Base-by-base conservation (phyloP, 2,797 vertebrate species). In the Chelidonichthys spinosus region DNA sequence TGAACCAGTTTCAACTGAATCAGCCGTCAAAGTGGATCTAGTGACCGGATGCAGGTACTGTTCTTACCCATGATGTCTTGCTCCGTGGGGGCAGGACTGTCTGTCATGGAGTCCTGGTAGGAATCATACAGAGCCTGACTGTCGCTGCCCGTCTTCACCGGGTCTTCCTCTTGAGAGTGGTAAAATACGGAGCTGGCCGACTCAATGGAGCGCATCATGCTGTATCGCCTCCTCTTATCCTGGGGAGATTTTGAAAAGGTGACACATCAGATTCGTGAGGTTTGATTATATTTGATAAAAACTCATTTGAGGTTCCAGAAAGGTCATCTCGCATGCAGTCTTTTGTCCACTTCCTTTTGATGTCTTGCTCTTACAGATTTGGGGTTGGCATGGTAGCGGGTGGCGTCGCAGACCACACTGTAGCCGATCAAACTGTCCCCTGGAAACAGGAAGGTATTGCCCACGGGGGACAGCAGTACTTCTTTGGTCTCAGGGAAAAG, bases 161-260 rank as follows among this genome's bases (percentile, higher is more conserved):
- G 35, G 9, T 95, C 97, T 67, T 98, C 97, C 1, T 99, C 97
- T 83, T 96, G 97, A 5, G 97, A 98, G 78, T 97, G 97, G 87
- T 96, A 98, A 92, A 99, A 99, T 32, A 99, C 97, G 0, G 97
- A 99, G 88, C 97, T 96, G 85, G 95, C 83, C 0, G 97, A 99
- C 79, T 96, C 97, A 33, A 96, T 94, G 60, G 97, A 97, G 4
- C 65, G 95, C 93, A 97, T 96, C 95, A 92, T 96, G 90, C 96
- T 95, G 90, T 96, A 97, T 0, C 94, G 90, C 11, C 93, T 92
- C 78, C 95, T 94, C 89, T 97, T 97, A 83, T 97, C 96, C 97
- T 98, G 92, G 78, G 63, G 54, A 79, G 25, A 79, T 59, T 73
- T 65, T 43, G 9, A 80, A 63, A 18, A 33, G 44, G n/a, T 60